These are phyloP conservation scores for Oreochromis niloticus DNA, from an alignment of 2,113 vertebrate species.

Conservation along the genomic window DNA sequence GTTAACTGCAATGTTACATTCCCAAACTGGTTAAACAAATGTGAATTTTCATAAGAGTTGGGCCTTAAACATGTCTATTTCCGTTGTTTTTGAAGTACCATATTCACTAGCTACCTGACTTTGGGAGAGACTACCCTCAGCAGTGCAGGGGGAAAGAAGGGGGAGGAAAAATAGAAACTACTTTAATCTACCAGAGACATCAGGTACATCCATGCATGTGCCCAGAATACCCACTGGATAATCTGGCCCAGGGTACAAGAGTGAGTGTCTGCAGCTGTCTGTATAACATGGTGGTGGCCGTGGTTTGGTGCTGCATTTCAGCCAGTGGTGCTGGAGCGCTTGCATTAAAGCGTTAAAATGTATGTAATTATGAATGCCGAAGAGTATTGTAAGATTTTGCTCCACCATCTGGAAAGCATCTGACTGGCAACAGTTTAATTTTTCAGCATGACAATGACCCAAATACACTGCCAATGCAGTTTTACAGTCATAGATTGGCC, in stretches of 20 bases:
- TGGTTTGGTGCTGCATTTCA: not conserved
- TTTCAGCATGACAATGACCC: not conserved
- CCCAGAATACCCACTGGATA: not conserved
- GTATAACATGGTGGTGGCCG: not conserved
- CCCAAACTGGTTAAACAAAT: not conserved
- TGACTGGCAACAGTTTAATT: not conserved
- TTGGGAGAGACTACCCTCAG: not conserved
- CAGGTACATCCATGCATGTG: not conserved
- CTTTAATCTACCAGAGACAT: not conserved
- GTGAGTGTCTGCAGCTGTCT: not conserved
- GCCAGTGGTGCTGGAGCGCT: rapidly evolving
- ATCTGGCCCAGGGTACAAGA: not conserved
- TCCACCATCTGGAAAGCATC: not conserved
- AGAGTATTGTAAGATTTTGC: not conserved
- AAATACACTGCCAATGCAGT: not conserved
- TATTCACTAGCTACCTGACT: not conserved
- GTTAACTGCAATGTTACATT: not conserved
- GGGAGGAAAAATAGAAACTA: not conserved
- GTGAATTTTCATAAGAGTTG: rapidly evolving
- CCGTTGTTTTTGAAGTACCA: not conserved
- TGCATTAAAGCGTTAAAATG: not conserved
- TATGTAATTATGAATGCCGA: not conserved
- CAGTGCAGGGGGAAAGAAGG: not conserved
- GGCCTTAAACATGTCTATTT: not conserved
- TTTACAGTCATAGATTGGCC: not conserved